Conservation (phyloP, 2,113 vertebrate genomes). For the Pardalotus punctatus region DNA sequence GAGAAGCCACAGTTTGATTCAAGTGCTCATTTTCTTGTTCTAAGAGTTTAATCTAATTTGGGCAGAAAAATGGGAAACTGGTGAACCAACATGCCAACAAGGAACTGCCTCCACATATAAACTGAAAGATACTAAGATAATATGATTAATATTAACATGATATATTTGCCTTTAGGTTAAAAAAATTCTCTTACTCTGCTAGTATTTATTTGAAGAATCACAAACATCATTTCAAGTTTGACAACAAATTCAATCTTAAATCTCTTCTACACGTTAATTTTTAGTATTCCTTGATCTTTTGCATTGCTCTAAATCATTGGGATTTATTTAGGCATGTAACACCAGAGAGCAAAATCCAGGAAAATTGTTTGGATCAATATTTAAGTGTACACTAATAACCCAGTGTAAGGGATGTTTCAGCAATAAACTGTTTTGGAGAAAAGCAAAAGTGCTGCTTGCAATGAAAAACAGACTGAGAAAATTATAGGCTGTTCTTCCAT, state of each 20-base stretch:
- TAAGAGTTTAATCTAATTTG: slow-evolving; percentile 85
- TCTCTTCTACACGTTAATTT: background rate
- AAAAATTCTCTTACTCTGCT: background rate
- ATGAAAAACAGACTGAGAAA: background rate
- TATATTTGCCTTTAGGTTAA: background rate
- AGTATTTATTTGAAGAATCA: background rate
- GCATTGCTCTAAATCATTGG: background rate
- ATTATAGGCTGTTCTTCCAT: background rate
- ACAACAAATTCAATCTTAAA: background rate
- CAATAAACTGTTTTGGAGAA: background rate
- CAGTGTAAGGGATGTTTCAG: background rate
- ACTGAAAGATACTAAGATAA: background rate
- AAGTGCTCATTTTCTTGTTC: slow-evolving; percentile 96
- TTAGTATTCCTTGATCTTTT: background rate
- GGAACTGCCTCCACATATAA: background rate
- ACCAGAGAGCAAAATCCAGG: background rate
- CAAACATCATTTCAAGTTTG: background rate
- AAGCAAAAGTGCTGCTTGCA: background rate
- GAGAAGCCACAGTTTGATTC: slow-evolving; percentile 86
- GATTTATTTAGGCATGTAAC: background rate
- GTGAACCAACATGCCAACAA: background rate
- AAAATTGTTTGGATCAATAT: background rate
- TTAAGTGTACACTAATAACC: background rate
- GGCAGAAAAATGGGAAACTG: background rate
- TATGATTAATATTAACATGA: background rate